Conservation (phyloP, 2,888 invertebrate species). For the Oscheius sp. region DNA sequence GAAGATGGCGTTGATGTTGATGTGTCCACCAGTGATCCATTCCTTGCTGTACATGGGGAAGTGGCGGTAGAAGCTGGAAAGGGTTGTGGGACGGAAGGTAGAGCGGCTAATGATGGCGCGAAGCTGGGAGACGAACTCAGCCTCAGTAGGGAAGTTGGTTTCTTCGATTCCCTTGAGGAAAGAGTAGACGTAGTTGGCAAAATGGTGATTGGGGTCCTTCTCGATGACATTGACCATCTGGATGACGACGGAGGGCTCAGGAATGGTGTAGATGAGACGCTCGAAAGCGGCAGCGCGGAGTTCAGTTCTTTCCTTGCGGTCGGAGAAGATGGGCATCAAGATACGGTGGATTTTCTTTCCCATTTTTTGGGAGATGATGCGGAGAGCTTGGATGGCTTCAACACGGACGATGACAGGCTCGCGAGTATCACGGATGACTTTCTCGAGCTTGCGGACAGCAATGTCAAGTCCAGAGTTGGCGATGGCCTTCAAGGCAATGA, state of each 20-base stretch:
- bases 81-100: constrained; percentile 6
- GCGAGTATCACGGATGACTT: constrained; percentile 54
- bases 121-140: not conserved
- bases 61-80: constrained; percentile 38
- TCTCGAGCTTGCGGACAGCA: constrained; percentile 55
- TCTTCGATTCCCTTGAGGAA: constrained; percentile 46
- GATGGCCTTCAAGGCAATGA: constrained; percentile 63
- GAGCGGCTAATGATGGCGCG: not conserved
- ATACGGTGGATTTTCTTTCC: constrained; percentile 45
- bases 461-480: constrained; percentile 65
- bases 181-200: constrained; percentile 54
- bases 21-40: constrained; percentile 39
- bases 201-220: constrained; percentile 54
- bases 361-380: constrained; percentile 43
- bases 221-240: constrained; percentile 51
- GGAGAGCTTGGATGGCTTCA: constrained; percentile 63
- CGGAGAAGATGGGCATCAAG: constrained; percentile 62
- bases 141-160: constrained; percentile 22
- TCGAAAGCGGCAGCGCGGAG: constrained; percentile 60
- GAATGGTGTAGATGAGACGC: constrained; percentile 54
- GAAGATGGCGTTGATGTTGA: constrained; percentile 55
- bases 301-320: constrained; percentile 54
- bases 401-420: constrained; percentile 52
- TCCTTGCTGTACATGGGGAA: constrained; percentile 49
- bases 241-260: constrained; percentile 50